Evolutionary conservation across 2,113 vertebrate species (phyloP), one percentile per base, ranked within the genome.

Genomic region (Bujurquina vittata): DNA sequence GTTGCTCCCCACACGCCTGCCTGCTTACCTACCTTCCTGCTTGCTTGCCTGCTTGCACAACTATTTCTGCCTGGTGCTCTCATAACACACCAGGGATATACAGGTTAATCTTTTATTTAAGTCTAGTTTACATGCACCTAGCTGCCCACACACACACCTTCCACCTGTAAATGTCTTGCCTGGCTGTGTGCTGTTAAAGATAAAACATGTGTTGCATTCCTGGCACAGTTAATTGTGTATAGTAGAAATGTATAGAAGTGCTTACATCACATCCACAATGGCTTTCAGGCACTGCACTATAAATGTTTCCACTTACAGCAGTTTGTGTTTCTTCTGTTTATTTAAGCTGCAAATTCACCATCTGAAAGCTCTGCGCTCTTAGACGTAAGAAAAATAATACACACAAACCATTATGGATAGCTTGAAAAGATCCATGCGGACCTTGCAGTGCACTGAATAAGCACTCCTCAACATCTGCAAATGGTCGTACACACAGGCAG

Each of bases 21-120:
- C 80, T 81, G 87, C 84, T 72, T 74, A 79, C 89, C 60, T 88
- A 55, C 80, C 81, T 77, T 59, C 75, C 60, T 75, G 46, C 46
- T 49, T 49, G 46, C 46, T 57, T 73, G 83, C 69, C 76, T 79
- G 67, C 80, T 74, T 80, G 80, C 85, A 80, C 80, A 76, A 23
- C 88, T 85, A 73, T 83, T 83, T 79, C 90, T 87, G 75, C 83
- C 84, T 58, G 84, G 61, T 88, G 83, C 84, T 91, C 86, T 88
- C 87, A 85, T 88, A 93, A 91, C 92, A 91, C 91, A 63, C 88
- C 18, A 62, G 92, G 86, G 91, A 94, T 89, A 61, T 29, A 60
- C 90, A 90, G 92, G 90, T 92, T 94, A 94, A 94, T 94, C 87
- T 93, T 95, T 94, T 94, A 94, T 94, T 95, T 92, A 95, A 93